A percentile compares a stretch with the other conserved stretches of the same genome.
Conservation (phyloP, 2,888 invertebrate species). For the Teleogryllus oceanicus region DNA sequence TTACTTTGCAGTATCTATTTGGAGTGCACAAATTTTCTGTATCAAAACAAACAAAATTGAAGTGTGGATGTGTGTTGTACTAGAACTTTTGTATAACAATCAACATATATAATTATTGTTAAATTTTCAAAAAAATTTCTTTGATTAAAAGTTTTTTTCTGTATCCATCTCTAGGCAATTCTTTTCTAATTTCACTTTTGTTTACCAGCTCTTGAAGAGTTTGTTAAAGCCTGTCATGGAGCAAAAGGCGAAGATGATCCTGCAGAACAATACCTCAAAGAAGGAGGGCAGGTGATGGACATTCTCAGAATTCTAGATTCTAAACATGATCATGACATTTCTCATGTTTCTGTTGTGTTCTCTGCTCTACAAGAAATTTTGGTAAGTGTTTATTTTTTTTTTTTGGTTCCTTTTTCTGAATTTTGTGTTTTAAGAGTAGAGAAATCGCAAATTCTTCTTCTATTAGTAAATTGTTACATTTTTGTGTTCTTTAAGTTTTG, state of each 20-base stretch:
- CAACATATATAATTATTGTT: no score
- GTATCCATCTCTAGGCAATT: neutral
- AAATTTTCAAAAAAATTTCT: no score
- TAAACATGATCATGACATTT: constrained; percentile 58
- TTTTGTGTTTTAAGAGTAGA: neutral
- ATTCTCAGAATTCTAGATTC: constrained; percentile 61
- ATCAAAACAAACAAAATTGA: no score
- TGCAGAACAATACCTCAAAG: constrained; percentile 62
- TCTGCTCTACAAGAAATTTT: constrained; percentile 64
- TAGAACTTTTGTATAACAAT: no score
- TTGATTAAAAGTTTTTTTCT: no score
- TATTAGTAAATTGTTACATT: no score
- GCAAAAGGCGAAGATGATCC: constrained; percentile 44
- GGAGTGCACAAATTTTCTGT: neutral
- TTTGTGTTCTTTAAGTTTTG: no score
- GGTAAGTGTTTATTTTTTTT: constrained; percentile 42
- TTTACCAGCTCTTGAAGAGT: constrained; percentile 22
- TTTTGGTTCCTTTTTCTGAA: neutral
- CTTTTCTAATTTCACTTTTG: neutral
- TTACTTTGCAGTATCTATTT: no score
- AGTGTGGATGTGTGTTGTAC: no score
- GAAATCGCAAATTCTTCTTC: neutral
- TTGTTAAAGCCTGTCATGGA: constrained; percentile 19
- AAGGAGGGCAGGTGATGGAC: constrained; percentile 68
- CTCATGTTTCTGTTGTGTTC: constrained; percentile 59